Evolutionary conservation across 2,797 vertebrate genomes (phyloP).

Genomic region (Chrysocyon brachyurus): DNA sequence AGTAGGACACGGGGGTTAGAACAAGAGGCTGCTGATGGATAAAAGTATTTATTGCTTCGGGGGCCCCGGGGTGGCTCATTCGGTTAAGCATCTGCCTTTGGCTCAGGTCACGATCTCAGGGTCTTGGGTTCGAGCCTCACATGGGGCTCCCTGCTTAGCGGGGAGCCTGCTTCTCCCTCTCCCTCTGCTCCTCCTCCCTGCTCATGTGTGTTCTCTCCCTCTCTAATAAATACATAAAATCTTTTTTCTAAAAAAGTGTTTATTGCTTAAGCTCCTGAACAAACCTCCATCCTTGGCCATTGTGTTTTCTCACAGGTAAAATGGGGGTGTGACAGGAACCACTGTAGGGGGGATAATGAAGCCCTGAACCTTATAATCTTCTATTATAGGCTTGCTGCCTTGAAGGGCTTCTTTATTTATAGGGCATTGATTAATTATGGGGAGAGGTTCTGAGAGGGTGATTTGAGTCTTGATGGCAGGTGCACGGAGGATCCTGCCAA

Average conservation of each 20-base stretch:
- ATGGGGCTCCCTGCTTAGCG: no score
- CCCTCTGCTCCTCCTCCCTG: no score
- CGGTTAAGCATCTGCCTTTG: no score
- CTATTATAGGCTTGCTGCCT: neutral
- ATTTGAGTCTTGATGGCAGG: neutral
- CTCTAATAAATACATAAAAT: no score
- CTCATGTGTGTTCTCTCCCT: no score
- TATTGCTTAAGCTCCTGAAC: neutral
- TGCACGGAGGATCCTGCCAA: neutral
- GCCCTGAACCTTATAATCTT: neutral
- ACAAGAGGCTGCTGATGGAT: neutral
- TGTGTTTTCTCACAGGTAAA: neutral
- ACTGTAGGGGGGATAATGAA: neutral
- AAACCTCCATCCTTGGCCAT: neutral
- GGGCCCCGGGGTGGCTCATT: no score
- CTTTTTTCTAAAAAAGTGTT: no score
- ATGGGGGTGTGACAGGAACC: neutral
- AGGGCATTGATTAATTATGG: neutral
- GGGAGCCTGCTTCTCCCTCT: no score
- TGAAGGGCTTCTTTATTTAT: neutral
- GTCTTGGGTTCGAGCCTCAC: no score
- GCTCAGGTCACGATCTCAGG: no score
- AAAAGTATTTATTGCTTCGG: no score
- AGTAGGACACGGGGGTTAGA: neutral
- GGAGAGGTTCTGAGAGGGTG: neutral